Evolutionary conservation across 1,140 invertebrate species (phyloP).

Genomic region (Ostrea edulis): DNA sequence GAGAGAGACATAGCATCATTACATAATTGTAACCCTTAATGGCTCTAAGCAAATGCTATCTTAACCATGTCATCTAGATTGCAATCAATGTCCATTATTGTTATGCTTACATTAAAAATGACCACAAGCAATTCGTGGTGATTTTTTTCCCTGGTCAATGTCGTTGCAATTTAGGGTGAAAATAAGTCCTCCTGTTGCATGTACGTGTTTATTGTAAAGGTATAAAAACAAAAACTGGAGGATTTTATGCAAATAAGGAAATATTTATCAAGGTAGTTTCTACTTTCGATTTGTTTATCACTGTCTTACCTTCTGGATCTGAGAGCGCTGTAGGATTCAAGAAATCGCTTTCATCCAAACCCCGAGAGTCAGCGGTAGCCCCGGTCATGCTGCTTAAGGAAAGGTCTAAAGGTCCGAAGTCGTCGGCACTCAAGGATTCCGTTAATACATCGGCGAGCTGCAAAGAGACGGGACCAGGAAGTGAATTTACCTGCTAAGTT

Average conservation of each 20-base stretch:
- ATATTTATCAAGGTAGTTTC: constrained; percentile 16
- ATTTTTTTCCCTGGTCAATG: too few relatives aligned
- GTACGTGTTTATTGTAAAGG: too few relatives aligned
- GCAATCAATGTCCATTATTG: too few relatives aligned
- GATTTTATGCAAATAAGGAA: not conserved
- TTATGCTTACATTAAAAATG: too few relatives aligned
- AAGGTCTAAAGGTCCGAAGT: constrained; percentile 48
- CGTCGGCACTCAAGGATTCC: constrained; percentile 44
- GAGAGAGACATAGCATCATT: too few relatives aligned
- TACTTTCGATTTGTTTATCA: constrained; percentile 38
- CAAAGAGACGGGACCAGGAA: constrained; percentile 32
- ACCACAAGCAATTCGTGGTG: too few relatives aligned
- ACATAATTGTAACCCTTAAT: too few relatives aligned
- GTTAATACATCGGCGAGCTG: constrained; percentile 58
- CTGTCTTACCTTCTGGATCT: not conserved
- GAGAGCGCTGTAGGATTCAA: constrained; percentile 44
- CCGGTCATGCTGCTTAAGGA: constrained; percentile 44
- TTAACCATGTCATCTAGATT: too few relatives aligned
- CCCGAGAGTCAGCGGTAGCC: not conserved
- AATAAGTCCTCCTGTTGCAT: too few relatives aligned
- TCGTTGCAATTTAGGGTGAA: too few relatives aligned
- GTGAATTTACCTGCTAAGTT: constrained; percentile 23
- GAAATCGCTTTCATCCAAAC: constrained; percentile 54
- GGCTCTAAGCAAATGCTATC: too few relatives aligned
- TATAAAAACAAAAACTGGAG: not conserved